phyloP scores from a whole-genome alignment of 2,888 invertebrate species.

The Ceriagrion tenellum region DNA sequence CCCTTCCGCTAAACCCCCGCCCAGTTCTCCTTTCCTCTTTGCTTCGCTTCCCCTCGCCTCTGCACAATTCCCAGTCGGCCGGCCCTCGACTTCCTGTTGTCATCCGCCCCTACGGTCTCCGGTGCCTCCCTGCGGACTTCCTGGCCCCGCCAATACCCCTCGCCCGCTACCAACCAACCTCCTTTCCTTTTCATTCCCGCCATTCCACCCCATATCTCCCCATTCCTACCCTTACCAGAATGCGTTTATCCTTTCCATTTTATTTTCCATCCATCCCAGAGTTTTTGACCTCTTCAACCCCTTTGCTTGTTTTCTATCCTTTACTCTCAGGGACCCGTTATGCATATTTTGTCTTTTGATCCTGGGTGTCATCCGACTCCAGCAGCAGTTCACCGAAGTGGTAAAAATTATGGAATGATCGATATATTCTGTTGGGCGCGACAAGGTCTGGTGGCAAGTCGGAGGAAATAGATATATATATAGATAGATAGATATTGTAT shows the following conservation, averaged over 20 bases:
- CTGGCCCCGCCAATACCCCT: conserved; percentile 38
- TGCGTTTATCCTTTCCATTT: conserved; percentile 8
- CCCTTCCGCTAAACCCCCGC: neutral
- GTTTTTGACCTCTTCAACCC: neutral
- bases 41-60: neutral
- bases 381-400: too few relatives aligned
- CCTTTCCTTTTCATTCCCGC: neutral
- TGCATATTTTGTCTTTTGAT: neutral
- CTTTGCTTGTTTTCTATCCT: neutral
- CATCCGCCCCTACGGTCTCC: conserved; percentile 14
- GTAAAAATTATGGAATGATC: too few relatives aligned
- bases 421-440: too few relatives aligned
- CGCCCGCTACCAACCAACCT: neutral
- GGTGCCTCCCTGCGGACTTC: conserved; percentile 39
- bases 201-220: neutral
- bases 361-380: too few relatives aligned
- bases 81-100: conserved; percentile 63
- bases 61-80: conserved; percentile 55
- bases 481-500: too few relatives aligned
- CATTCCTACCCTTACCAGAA: neutral
- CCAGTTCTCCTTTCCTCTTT: neutral
- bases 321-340: neutral
- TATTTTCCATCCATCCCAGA: neutral
- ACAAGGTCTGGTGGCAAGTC: too few relatives aligned
- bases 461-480: too few relatives aligned